phyloP scores from a whole-genome alignment of 2,888 invertebrate genomes.

The Scaptomyza flava region DNA sequence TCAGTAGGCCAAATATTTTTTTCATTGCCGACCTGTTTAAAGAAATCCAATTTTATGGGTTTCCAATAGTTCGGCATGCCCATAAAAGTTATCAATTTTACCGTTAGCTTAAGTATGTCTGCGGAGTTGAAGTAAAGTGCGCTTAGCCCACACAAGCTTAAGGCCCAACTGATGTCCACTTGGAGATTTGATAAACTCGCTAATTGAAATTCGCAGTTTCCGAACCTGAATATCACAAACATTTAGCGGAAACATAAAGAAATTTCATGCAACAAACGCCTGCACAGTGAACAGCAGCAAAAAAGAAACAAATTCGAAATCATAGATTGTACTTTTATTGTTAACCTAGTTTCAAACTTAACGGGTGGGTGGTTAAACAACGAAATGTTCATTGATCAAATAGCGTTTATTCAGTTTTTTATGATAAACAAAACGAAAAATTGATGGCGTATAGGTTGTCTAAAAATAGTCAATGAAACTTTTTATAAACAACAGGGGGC shows the following conservation, averaged over 20 bases:
- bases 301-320: neutral
- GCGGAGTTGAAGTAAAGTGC: neutral
- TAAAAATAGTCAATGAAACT: neutral
- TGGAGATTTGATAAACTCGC: constrained; percentile 30
- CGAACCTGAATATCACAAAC: constrained; percentile 2
- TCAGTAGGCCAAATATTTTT: constrained; percentile 43
- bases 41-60: constrained; percentile 29
- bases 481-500: neutral
- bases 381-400: constrained; percentile 9
- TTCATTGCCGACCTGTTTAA: constrained; percentile 37
- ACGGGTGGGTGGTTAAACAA: constrained; percentile 11
- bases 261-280: constrained; percentile 57
- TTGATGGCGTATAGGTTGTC: neutral
- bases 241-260: constrained; percentile 1
- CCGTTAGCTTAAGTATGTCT: constrained; percentile 32
- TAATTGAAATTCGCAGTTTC: constrained; percentile 47
- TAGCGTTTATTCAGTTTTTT: neutral
- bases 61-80: constrained; percentile 44
- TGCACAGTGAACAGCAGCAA: neutral
- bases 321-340: constrained; percentile 28
- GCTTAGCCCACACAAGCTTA: constrained; percentile 16
- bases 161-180: constrained; percentile 20
- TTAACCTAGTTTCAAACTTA: constrained; percentile 53
- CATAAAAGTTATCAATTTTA: constrained; percentile 45
- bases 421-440: neutral